phyloP scores from a whole-genome alignment of 2,888 invertebrate species.

The Gibbula magus region DNA sequence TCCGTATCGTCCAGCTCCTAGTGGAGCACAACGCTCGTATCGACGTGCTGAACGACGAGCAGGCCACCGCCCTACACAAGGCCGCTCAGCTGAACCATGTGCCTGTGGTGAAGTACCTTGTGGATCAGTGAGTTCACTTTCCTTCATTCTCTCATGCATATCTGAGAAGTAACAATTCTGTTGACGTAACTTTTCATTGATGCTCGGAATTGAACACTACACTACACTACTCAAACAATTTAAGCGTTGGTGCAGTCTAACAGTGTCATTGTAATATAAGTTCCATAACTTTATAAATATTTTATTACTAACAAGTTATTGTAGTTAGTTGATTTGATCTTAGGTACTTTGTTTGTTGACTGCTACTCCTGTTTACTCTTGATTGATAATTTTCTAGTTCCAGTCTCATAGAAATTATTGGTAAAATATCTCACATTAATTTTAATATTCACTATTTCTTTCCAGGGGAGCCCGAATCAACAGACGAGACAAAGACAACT shows the following conservation, averaged over 20 bases:
- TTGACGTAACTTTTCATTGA: no score
- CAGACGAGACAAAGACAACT: slow-evolving; percentile 74
- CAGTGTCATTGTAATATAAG: no score
- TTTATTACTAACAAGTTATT: no score
- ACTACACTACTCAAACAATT: no score
- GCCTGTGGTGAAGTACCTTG: slow-evolving; percentile 72
- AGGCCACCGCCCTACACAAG: slow-evolving; percentile 76
- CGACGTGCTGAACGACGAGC: slow-evolving; percentile 74
- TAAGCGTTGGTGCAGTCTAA: no score
- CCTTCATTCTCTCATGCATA: no score
- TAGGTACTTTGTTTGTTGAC: no score
- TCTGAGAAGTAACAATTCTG: no score
- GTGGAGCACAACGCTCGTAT: slow-evolving; percentile 74
- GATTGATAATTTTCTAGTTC: neutral
- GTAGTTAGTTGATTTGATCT: no score
- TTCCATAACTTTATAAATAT: no score
- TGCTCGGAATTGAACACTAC: no score
- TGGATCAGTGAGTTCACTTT: slow-evolving; percentile 63
- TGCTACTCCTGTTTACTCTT: no score
- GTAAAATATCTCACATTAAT: neutral
- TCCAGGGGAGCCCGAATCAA: slow-evolving; percentile 74
- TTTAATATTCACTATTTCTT: neutral
- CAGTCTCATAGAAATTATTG: neutral
- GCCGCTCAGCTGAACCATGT: slow-evolving; percentile 74
- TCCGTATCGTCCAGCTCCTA: slow-evolving; percentile 68